Conservation (phyloP, 2,797 vertebrate genomes). For the Melopsittacus undulatus region DNA sequence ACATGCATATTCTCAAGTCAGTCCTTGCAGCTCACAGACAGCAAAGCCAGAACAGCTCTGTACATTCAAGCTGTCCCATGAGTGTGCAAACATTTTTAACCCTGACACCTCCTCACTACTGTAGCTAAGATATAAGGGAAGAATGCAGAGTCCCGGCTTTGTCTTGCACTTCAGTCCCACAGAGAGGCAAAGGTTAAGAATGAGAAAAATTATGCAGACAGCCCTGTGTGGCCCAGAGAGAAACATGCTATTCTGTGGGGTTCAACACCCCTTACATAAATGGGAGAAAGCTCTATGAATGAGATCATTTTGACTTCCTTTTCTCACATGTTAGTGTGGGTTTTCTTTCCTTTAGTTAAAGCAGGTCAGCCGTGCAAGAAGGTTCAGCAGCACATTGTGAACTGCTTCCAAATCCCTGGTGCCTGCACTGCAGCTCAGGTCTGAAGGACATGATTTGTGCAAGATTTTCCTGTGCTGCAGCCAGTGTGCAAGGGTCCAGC, state of each 20-base stretch:
- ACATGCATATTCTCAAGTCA: not conserved
- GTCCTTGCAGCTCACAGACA: not conserved
- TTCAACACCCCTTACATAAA: conserved; percentile 2
- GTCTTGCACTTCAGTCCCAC: conserved; percentile 36
- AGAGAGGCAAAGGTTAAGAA: conserved; percentile 69
- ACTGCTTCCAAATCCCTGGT: conserved; percentile 18
- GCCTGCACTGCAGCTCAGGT: not conserved
- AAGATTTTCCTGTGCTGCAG: not conserved
- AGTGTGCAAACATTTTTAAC: conserved; percentile 50
- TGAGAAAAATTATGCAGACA: conserved; percentile 68
- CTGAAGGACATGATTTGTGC: not conserved
- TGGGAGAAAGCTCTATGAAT: conserved; percentile 60
- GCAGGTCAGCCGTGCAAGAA: conserved; percentile 61
- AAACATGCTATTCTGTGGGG: conserved; percentile 12
- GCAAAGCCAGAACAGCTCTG: not conserved
- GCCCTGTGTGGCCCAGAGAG: conserved; percentile 57
- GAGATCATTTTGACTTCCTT: conserved; percentile 73
- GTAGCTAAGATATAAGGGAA: conserved; percentile 45
- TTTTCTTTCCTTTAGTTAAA: conserved; percentile 56
- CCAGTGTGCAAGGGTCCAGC: rapidly evolving
- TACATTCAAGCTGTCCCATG: not conserved
- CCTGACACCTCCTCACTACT: not conserved
- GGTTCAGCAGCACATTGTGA: conserved; percentile 37
- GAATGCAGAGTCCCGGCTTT: conserved; percentile 12
- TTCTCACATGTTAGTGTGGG: conserved; percentile 44